phyloP scores from a whole-genome alignment of 2,797 vertebrate genomes.

The Eulemur mongoz region DNA sequence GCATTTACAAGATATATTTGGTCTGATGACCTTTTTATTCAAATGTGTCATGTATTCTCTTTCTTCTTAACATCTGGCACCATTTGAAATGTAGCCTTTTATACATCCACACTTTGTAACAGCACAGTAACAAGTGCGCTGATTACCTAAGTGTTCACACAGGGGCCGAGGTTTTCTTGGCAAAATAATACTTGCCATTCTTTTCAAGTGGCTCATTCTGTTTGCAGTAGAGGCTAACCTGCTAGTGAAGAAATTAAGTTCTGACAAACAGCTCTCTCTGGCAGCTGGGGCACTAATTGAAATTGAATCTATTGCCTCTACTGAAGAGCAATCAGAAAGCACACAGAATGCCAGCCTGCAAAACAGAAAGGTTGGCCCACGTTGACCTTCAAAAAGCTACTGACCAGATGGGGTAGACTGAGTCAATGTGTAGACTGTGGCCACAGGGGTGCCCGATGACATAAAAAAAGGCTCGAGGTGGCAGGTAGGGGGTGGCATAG shows the following conservation, averaged over 20 bases:
- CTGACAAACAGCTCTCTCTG: slow-evolving; percentile 36
- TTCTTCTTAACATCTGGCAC: background rate
- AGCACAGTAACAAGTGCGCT: background rate
- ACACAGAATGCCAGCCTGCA: background rate
- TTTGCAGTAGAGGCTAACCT: slow-evolving; percentile 35
- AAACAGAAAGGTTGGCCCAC: background rate
- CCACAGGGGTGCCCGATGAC: accelerated
- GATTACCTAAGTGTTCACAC: slow-evolving; percentile 9
- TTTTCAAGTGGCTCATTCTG: slow-evolving; percentile 49
- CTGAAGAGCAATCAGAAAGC: slow-evolving; percentile 20
- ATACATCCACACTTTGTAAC: background rate
- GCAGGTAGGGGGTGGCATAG: accelerated
- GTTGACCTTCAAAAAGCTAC: background rate
- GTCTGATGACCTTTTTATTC: background rate
- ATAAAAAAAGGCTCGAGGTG: accelerated
- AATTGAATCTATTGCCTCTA: slow-evolving; percentile 10
- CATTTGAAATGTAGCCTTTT: background rate
- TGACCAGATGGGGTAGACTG: background rate
- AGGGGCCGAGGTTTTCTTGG: background rate
- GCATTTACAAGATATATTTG: background rate
- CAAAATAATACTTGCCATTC: slow-evolving; percentile 17
- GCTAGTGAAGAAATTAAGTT: slow-evolving; percentile 61
- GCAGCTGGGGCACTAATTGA: slow-evolving; percentile 49
- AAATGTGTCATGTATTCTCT: background rate
- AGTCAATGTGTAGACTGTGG: accelerated